Evolutionary conservation across 2,113 vertebrate species (phyloP).

Genomic region (Felis chaus): DNA sequence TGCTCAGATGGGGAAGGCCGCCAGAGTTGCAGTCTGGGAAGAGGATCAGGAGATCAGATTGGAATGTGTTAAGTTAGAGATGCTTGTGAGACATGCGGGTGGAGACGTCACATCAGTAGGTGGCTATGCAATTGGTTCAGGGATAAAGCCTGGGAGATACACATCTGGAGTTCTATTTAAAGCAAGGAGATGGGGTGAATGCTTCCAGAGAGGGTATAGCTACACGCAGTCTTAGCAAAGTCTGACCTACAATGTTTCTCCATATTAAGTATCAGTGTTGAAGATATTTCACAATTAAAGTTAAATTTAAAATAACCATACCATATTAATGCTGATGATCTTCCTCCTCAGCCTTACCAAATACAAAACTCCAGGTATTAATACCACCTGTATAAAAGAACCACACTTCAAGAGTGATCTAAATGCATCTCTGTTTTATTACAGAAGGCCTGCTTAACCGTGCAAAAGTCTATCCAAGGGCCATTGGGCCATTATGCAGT

Average conservation of each 20-base stretch:
- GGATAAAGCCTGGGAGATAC: not conserved
- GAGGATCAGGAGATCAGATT: not conserved
- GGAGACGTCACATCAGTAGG: not conserved
- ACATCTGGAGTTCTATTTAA: not conserved
- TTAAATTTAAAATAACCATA: not conserved
- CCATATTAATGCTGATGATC: not conserved
- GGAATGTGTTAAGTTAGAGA: not conserved
- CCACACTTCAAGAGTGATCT: not conserved
- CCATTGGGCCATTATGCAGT: constrained; percentile 91
- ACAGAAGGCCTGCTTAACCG: constrained; percentile 90
- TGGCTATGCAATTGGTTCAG: not conserved
- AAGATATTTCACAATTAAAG: not conserved
- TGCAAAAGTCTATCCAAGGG: constrained; percentile 90
- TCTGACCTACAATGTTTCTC: not conserved
- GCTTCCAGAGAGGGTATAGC: not conserved
- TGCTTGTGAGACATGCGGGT: not conserved
- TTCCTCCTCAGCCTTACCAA: not conserved
- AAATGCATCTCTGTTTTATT: constrained; percentile 47
- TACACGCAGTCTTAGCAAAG: not conserved
- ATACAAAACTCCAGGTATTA: not conserved
- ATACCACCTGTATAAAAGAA: not conserved
- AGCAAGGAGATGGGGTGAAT: not conserved
- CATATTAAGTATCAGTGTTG: not conserved
- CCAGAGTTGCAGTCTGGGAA: not conserved
- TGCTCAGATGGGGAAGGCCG: too few relatives aligned